phyloP scores from a whole-genome alignment of 35 echinoderm and acorn worm genomes.

The Ophiothrix spiculata region DNA sequence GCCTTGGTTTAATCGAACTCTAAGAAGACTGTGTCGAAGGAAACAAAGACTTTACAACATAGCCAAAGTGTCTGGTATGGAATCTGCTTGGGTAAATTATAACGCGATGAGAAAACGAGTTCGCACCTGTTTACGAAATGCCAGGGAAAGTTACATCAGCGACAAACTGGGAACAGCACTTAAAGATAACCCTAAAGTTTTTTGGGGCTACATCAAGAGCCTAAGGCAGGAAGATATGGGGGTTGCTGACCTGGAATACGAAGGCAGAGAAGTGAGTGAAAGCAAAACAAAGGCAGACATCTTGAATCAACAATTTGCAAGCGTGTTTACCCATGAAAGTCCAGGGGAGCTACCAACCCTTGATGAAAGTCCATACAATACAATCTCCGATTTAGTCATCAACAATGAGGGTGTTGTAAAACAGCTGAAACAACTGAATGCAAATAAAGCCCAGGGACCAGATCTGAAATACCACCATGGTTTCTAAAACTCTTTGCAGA shows the following conservation, averaged over 20 bases:
- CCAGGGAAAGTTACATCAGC: no score
- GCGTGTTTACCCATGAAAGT: conserved; percentile 24
- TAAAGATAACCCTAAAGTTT: conserved; percentile 7
- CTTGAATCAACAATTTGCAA: conserved; percentile 19
- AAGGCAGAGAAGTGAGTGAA: conserved; percentile 1
- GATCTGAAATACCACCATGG: conserved; percentile 22
- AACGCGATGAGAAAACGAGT: background rate
- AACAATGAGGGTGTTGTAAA: conserved; percentile 6
- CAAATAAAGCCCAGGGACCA: conserved; percentile 32
- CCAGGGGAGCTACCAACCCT: background rate
- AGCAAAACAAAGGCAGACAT: conserved; percentile 9
- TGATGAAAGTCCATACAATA: background rate
- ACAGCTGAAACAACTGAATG: background rate
- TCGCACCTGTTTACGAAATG: background rate
- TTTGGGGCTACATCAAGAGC: conserved; percentile 30
- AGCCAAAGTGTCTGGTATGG: background rate
- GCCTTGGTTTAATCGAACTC: conserved; percentile 23
- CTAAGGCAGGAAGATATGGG: conserved; percentile 12
- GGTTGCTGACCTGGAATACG: background rate
- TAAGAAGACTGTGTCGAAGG: background rate
- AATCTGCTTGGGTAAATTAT: background rate
- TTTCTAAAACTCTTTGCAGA: conserved; percentile 17
- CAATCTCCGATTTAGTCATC: conserved; percentile 20
- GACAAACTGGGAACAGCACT: no score
- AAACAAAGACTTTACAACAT: conserved; percentile 19